A percentile compares a stretch with the other conserved stretches of the same genome.
Evolutionary conservation across 1,140 invertebrate species (phyloP).

Genomic region (Drosophila lacteicornis): DNA sequence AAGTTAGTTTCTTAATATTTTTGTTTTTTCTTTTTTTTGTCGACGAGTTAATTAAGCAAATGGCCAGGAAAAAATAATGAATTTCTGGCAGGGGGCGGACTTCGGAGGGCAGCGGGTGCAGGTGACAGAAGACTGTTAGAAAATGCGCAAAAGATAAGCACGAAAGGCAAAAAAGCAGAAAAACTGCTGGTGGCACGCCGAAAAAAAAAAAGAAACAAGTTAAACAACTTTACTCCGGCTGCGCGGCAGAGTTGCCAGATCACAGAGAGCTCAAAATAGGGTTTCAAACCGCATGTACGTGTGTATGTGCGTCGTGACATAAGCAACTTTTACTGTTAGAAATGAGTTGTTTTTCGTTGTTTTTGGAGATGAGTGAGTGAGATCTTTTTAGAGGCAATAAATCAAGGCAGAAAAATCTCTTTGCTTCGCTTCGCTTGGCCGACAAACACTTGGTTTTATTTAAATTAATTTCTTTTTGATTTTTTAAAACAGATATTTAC

Average conservation of each 20-base stretch:
- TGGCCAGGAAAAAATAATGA: conserved; percentile 43
- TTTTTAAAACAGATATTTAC: conserved; percentile 48
- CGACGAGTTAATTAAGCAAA: conserved; percentile 70
- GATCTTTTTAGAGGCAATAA: conserved; percentile 11
- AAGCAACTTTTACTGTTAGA: conserved; percentile 83
- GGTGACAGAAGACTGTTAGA: conserved; percentile 54
- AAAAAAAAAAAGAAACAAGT: conserved; percentile 75
- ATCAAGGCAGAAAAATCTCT: conserved; percentile 22
- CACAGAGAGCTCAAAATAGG: conserved; percentile 46
- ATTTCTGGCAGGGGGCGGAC: conserved; percentile 11
- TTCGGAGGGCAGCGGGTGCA: neutral
- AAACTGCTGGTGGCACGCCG: conserved; percentile 77
- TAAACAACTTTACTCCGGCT: conserved; percentile 74
- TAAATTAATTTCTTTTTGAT: conserved; percentile 28
- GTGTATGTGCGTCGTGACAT: conserved; percentile 69
- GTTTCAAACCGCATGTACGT: conserved; percentile 23
- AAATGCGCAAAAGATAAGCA: conserved; percentile 73
- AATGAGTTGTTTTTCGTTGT: conserved; percentile 51
- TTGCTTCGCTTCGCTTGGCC: conserved; percentile 57
- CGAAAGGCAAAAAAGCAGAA: conserved; percentile 55
- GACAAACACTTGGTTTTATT: conserved; percentile 28
- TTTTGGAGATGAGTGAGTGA: conserved; percentile 55
- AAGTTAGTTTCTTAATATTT: conserved; percentile 22
- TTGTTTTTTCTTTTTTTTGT: conserved; percentile 19
- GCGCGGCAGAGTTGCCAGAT: conserved; percentile 65